Conservation (phyloP, 2,113 vertebrate genomes). For the pig (Sus scrofa) region DNA sequence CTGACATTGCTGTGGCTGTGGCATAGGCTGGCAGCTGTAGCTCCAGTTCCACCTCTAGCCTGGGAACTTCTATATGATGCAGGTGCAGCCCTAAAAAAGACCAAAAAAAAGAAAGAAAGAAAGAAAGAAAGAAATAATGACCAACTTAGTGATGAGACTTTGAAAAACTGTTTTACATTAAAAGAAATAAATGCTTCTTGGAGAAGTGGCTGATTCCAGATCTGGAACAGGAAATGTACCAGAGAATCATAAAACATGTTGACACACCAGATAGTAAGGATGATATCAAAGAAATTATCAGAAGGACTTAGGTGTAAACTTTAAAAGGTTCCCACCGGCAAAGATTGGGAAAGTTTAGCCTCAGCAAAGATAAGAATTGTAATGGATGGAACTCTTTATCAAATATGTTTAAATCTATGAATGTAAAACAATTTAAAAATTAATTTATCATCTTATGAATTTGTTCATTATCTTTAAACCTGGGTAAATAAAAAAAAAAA, state of each 20-base stretch:
- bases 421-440: not conserved
- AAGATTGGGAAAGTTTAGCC: not conserved
- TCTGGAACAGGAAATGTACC: not conserved
- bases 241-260: not conserved
- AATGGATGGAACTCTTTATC: not conserved
- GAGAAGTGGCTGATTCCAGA: not conserved
- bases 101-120: too few species aligned
- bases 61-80: too few species aligned
- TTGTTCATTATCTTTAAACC: not conserved
- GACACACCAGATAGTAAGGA: not conserved
- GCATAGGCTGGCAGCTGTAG: too few species aligned
- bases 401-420: not conserved
- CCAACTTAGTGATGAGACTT: not conserved
- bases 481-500: not conserved
- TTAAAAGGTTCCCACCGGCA: not conserved
- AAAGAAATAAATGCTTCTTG: not conserved
- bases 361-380: not conserved
- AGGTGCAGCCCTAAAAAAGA: too few species aligned
- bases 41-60: too few species aligned
- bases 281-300: not conserved
- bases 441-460: not conserved
- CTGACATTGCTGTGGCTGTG: too few species aligned
- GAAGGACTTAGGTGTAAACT: not conserved
- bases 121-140: not conserved
- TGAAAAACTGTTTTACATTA: not conserved